These are phyloP conservation scores for Babylonia areolata DNA, from an alignment of 1,140 invertebrate genomes.

Conservation along the genomic window DNA sequence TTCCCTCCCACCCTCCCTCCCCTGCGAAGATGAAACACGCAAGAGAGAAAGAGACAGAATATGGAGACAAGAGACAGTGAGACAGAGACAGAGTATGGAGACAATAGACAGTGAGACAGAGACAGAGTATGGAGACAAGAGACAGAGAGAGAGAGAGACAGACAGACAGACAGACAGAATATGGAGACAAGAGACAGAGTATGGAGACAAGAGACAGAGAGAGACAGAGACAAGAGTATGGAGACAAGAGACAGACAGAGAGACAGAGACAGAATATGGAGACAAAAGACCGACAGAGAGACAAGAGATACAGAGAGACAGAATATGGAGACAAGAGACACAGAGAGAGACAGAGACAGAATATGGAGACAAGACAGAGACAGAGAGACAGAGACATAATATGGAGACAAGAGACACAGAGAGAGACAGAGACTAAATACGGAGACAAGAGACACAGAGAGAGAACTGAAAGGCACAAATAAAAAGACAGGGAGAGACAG, in stretches of 20 bases:
- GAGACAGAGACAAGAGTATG: neutral
- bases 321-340: neutral
- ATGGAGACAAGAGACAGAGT: slow-evolving; percentile 22
- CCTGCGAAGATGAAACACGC: too few species aligned
- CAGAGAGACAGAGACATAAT: too few species aligned
- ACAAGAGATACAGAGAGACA: too few species aligned
- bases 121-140: neutral
- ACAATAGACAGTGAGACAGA: neutral
- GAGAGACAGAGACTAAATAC: too few species aligned
- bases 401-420: too few species aligned
- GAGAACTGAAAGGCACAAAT: too few species aligned
- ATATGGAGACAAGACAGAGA: neutral
- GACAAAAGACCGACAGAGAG: neutral
- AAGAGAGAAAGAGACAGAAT: neutral
- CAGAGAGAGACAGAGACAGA: slow-evolving; percentile 16
- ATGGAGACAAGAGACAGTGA: neutral
- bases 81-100: neutral
- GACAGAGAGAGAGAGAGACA: slow-evolving; percentile 16
- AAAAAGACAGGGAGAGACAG: too few species aligned
- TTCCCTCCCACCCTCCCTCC: too few species aligned
- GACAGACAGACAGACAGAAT: slow-evolving; percentile 16
- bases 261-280: neutral
- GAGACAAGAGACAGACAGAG: slow-evolving; percentile 25
- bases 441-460: too few species aligned
- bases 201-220: neutral